A percentile compares a stretch with the other conserved stretches of the same genome.
phyloP scores from a whole-genome alignment of 2,797 vertebrate species.

The Corythornis leucogaster region DNA sequence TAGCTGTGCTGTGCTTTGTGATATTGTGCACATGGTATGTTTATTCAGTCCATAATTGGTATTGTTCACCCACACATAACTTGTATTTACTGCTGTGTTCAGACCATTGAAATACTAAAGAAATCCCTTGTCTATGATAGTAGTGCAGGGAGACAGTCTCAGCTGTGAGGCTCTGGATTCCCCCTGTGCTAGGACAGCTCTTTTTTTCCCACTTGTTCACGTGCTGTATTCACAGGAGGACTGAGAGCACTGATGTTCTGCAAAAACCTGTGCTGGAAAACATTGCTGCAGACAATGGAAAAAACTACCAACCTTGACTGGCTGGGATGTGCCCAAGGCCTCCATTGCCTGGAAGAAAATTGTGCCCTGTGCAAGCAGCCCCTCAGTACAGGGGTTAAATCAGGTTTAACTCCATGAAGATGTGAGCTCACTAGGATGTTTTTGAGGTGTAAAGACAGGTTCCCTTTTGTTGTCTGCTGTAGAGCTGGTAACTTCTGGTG shows the following conservation, averaged over 20 bases:
- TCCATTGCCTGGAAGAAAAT: background rate
- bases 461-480: background rate
- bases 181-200: background rate
- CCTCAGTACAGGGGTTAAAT: background rate
- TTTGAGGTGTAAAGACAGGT: background rate
- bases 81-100: conserved; percentile 54
- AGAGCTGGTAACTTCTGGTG: background rate
- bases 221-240: background rate
- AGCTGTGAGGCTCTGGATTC: background rate
- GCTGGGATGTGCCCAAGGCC: background rate
- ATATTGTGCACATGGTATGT: conserved; percentile 67
- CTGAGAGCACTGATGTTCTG: background rate
- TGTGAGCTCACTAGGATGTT: background rate
- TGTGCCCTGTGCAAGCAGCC: background rate
- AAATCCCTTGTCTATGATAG: background rate
- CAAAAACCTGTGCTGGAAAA: background rate
- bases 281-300: background rate
- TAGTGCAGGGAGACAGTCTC: conserved; percentile 4
- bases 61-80: conserved; percentile 39
- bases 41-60: conserved; percentile 67
- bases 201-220: background rate
- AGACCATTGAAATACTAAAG: conserved; percentile 28
- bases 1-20: conserved; percentile 75
- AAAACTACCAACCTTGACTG: background rate
- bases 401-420: background rate